Evolutionary conservation across 2,797 vertebrate genomes (phyloP).

Genomic region (Thunnus albacares): DNA sequence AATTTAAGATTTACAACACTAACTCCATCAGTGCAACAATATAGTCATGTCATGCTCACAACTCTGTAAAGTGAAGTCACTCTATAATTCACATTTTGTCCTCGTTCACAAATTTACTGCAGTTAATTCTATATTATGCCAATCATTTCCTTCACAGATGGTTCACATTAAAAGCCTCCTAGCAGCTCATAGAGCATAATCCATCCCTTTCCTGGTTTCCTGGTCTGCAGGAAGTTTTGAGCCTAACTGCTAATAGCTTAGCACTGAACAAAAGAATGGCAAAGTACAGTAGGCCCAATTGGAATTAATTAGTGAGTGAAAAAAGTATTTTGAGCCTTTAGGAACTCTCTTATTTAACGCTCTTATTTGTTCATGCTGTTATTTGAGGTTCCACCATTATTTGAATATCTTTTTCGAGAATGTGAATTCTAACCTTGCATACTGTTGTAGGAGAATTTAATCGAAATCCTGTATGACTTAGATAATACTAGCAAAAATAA

Average conservation of each 20-base stretch:
- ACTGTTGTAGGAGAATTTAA: neutral
- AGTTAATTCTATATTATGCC: neutral
- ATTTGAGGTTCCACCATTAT: neutral
- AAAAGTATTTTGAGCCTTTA: neutral
- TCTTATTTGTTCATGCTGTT: neutral
- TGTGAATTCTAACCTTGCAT: neutral
- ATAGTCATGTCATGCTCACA: neutral
- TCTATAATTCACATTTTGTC: neutral
- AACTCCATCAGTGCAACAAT: conserved; percentile 1
- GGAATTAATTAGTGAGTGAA: neutral
- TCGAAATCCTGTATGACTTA: neutral
- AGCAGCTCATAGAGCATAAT: neutral
- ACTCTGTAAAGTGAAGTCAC: neutral
- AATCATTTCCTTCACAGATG: conserved; percentile 11
- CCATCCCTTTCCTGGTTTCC: neutral
- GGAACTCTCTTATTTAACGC: neutral
- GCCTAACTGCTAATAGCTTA: neutral
- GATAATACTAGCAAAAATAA: neutral
- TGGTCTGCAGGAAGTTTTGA: neutral
- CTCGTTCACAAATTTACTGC: neutral
- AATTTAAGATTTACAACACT: neutral
- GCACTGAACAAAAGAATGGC: neutral
- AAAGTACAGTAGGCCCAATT: neutral
- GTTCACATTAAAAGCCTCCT: conserved; percentile 35
- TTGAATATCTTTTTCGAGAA: neutral